Evolutionary conservation across 1,140 invertebrate genomes (phyloP).

Genomic region (Caenorhabditis remanei): DNA sequence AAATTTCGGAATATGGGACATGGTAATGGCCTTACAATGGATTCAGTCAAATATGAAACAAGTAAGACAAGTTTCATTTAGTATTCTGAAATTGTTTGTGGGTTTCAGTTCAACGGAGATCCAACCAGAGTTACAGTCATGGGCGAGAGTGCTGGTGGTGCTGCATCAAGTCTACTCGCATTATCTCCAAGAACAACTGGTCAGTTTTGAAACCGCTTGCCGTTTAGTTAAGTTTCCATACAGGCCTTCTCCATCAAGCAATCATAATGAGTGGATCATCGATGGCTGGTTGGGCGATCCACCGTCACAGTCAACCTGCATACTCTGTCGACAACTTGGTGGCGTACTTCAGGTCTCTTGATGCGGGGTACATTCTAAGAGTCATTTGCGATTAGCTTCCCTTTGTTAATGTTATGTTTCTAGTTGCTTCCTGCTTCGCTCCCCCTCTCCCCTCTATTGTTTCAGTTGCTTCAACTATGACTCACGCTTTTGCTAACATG

Average conservation of each 20-base stretch:
- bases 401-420: constrained; percentile 33
- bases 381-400: background rate
- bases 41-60: constrained; percentile 78
- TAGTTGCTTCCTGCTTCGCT: background rate
- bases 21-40: constrained; percentile 82
- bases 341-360: constrained; percentile 69
- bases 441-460: background rate
- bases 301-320: constrained; percentile 69
- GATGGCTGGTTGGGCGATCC: constrained; percentile 76
- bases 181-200: constrained; percentile 84
- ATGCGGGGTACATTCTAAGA: background rate
- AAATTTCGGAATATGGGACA: constrained; percentile 74
- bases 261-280: constrained; percentile 75
- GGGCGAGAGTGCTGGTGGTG: constrained; percentile 84
- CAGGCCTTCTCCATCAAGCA: constrained; percentile 73
- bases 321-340: constrained; percentile 76
- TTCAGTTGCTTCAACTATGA: constrained; percentile 25
- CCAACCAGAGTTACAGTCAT: constrained; percentile 81
- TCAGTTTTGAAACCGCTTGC: background rate
- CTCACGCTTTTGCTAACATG: constrained; percentile 12
- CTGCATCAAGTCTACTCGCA: constrained; percentile 86
- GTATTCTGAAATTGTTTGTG: no score
- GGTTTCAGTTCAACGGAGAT: constrained; percentile 78
- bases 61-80: background rate
- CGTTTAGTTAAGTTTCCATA: constrained; percentile 2